Percentiles rank a stretch among this genome's conserved stretches.
phyloP scores from a whole-genome alignment of 2,113 vertebrate genomes.

The Silurus meridionalis region DNA sequence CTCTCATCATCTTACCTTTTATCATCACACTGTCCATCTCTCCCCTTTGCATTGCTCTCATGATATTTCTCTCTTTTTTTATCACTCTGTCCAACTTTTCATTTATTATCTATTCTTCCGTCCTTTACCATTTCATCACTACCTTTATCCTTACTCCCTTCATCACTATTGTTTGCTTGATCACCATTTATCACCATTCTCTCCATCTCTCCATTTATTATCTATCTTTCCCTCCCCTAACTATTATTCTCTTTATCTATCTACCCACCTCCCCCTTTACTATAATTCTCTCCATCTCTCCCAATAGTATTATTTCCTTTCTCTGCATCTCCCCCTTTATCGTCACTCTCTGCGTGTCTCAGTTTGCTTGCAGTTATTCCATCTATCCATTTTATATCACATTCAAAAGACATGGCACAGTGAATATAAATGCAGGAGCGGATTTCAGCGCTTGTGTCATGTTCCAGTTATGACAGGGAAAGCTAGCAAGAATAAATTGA shows the following conservation, averaged over 20 bases:
- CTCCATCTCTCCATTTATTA: neutral
- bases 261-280: neutral
- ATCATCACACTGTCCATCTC: neutral
- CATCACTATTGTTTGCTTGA: too few species aligned
- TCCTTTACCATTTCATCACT: neutral
- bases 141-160: neutral
- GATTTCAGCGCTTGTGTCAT: neutral
- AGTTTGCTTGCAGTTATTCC: neutral
- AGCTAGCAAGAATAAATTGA: neutral
- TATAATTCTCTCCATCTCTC: neutral
- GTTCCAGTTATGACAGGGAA: neutral
- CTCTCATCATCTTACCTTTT: neutral
- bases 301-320: neutral
- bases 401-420: neutral
- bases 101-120: too few species aligned
- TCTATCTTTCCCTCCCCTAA: neutral
- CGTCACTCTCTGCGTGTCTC: neutral
- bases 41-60: too few species aligned
- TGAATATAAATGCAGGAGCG: neutral
- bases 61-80: too few species aligned
- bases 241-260: neutral
- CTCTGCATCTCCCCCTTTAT: neutral
- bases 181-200: neutral
- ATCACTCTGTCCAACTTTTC: too few species aligned
- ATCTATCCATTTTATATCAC: neutral